Conservation (phyloP, 2,888 invertebrate species). For the Bellardia pandia region DNA sequence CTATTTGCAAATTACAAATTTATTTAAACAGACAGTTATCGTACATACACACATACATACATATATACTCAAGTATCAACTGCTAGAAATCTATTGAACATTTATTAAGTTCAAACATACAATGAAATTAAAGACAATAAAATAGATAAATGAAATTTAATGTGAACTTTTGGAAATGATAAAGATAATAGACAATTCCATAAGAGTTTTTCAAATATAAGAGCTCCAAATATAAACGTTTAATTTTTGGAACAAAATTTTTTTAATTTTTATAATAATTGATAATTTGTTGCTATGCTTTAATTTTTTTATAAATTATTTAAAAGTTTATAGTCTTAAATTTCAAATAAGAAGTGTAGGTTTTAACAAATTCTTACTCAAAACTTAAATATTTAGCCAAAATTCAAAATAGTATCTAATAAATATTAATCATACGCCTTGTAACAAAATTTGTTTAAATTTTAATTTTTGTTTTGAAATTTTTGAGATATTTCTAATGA, state of each 20-base stretch:
- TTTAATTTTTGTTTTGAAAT: no score
- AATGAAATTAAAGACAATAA: conserved; percentile 10
- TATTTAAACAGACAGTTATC: conserved; percentile 6
- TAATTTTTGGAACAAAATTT: not conserved
- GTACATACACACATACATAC: no score
- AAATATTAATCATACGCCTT: not conserved
- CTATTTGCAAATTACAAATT: conserved; percentile 41
- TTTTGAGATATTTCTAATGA: no score
- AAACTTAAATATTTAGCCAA: no score
- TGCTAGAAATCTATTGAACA: conserved; percentile 42
- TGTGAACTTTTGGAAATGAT: not conserved
- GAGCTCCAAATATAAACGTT: no score
- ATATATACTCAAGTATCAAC: not conserved
- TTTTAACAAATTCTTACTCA: no score
- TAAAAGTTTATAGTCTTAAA: no score
- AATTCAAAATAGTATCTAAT: not conserved
- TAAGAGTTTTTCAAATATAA: no score
- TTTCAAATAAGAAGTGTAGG: no score
- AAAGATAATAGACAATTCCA: not conserved
- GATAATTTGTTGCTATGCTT: no score
- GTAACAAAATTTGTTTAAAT: no score
- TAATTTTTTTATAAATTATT: no score
- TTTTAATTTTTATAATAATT: not conserved
- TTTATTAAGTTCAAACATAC: conserved; percentile 26
- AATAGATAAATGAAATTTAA: not conserved